Conservation (phyloP, 1,140 invertebrate genomes). For the Aricia agestis region DNA sequence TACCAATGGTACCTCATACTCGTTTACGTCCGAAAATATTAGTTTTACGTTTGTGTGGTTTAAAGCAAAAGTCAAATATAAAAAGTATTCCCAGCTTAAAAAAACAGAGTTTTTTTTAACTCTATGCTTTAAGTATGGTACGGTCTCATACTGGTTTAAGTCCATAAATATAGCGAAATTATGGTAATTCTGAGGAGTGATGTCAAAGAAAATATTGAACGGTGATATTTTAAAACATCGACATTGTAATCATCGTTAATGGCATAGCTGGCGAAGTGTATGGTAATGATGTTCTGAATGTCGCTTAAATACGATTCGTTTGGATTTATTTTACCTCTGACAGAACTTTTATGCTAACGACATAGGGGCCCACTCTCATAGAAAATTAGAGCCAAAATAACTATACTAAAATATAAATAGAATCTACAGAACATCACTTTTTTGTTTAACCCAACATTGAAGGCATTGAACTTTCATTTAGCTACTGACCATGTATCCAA, state of each 20-base stretch:
- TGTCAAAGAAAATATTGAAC: not conserved
- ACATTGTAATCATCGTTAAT: slow-evolving; percentile 26
- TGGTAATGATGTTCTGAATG: not conserved
- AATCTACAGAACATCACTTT: slow-evolving; percentile 30
- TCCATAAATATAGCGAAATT: not conserved
- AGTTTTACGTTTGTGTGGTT: no score
- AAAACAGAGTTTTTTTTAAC: no score
- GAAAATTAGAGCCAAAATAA: no score
- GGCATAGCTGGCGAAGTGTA: not conserved
- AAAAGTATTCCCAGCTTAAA: no score
- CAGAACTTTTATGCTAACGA: no score
- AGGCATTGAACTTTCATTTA: slow-evolving; percentile 58
- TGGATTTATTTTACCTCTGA: not conserved
- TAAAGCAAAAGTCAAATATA: no score
- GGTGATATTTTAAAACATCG: slow-evolving; percentile 25
- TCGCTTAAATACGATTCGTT: not conserved
- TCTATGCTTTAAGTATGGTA: no score
- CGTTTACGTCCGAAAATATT: no score
- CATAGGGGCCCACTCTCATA: no score
- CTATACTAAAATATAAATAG: no score
- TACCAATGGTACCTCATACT: no score
- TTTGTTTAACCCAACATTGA: slow-evolving; percentile 53
- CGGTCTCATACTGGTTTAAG: no score
- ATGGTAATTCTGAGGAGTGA: not conserved
- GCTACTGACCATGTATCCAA: slow-evolving; percentile 18